A percentile compares a stretch with the other conserved stretches of the same genome.
Evolutionary conservation across 2,113 vertebrate species (phyloP).

Genomic region (Amphiprion ocellaris): DNA sequence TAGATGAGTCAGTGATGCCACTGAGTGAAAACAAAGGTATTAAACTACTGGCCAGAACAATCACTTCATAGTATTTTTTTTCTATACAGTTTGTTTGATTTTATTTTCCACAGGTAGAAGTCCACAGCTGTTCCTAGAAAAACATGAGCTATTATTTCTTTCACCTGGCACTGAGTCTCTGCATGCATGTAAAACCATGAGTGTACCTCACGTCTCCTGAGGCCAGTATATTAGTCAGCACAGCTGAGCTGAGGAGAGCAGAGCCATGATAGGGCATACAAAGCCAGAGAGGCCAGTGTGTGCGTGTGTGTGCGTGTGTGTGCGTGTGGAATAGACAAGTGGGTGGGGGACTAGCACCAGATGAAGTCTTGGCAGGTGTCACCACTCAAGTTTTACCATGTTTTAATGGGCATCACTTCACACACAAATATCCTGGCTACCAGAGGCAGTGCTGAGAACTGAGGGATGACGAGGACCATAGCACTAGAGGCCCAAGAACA

Average conservation of each 20-base stretch:
- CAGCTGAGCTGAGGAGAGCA: slow-evolving; percentile 65
- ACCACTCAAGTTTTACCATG: slow-evolving; percentile 76
- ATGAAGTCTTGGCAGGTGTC: slow-evolving; percentile 81
- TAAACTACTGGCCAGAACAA: slow-evolving; percentile 49
- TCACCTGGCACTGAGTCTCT: slow-evolving; percentile 67
- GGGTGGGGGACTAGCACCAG: slow-evolving; percentile 68
- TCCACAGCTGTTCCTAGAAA: slow-evolving; percentile 66
- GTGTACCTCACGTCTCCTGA: slow-evolving; percentile 65
- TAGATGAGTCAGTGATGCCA: slow-evolving; percentile 68
- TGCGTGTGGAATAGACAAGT: slow-evolving; percentile 53
- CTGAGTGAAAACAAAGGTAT: slow-evolving; percentile 68
- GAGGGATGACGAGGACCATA: slow-evolving; percentile 66
- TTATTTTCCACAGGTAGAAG: slow-evolving; percentile 69
- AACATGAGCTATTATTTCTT: slow-evolving; percentile 63
- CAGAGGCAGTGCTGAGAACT: slow-evolving; percentile 72
- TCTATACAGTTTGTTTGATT: slow-evolving; percentile 63
- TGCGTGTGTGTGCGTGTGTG: slow-evolving; percentile 22
- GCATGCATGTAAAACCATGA: slow-evolving; percentile 70
- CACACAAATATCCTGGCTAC: slow-evolving; percentile 78
- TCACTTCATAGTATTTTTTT: slow-evolving; percentile 63
- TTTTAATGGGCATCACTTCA: slow-evolving; percentile 82
- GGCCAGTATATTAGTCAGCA: slow-evolving; percentile 77
- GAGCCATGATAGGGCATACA: slow-evolving; percentile 55
- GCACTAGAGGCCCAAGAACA: slow-evolving; percentile 56
- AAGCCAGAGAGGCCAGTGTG: slow-evolving; percentile 48